Percentiles rank a stretch among this genome's conserved stretches.
phyloP scores from a whole-genome alignment of 2,113 vertebrate genomes.

The Okapia johnstoni region DNA sequence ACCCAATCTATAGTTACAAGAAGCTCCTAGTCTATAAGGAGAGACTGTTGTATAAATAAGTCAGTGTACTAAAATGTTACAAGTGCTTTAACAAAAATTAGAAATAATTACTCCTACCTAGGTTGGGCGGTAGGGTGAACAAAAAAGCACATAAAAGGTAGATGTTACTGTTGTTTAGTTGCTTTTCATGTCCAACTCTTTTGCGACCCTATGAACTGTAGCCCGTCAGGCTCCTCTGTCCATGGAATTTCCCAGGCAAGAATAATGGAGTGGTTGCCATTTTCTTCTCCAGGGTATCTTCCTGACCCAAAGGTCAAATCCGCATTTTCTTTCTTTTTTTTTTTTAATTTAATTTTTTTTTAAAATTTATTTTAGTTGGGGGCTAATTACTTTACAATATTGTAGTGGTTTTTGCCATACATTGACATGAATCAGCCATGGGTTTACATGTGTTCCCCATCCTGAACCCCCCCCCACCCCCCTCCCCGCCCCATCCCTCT shows the following conservation, averaged over 20 bases:
- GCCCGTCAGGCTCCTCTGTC: background rate
- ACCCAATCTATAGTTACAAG: background rate
- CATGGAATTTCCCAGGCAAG: background rate
- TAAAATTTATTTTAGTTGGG: no score
- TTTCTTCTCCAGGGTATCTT: background rate
- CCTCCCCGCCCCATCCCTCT: no score
- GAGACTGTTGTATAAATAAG: background rate
- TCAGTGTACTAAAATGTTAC: background rate
- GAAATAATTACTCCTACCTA: background rate
- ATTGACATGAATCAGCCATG: no score
- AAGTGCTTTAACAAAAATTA: background rate
- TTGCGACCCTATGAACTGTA: background rate
- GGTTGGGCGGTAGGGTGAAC: background rate
- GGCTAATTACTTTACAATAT: no score
- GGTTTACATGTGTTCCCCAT: no score
- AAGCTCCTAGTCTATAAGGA: background rate
- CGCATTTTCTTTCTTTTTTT: background rate
- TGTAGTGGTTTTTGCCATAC: no score
- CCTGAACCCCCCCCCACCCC: no score
- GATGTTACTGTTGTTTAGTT: background rate
- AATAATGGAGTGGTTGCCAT: background rate
- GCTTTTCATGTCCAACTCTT: background rate
- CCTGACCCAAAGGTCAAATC: background rate
- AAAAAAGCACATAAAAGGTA: background rate
- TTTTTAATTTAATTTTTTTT: no score